These are phyloP conservation scores for Microctonus brassicae DNA, from an alignment of 2,888 invertebrate species.

Conservation along the genomic window DNA sequence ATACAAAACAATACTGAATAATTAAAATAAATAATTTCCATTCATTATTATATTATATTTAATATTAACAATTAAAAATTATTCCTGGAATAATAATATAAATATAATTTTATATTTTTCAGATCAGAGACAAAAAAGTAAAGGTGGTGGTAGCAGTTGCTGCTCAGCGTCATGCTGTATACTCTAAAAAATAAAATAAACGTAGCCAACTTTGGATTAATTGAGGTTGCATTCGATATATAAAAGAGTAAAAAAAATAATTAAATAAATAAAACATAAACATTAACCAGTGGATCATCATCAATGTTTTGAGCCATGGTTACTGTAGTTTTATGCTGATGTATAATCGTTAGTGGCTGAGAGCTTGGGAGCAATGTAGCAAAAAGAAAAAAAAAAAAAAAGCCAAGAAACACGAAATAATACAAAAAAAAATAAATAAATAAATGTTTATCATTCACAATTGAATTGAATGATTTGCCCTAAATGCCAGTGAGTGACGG, in stretches of 20 bases:
- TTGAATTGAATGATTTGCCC: conserved; percentile 5
- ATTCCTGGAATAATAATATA: background rate
- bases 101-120: conserved; percentile 68
- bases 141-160: conserved; percentile 95
- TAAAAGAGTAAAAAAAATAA: background rate
- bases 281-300: conserved; percentile 54
- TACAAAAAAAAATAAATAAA: conserved; percentile 3
- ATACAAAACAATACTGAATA: background rate
- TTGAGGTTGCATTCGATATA: conserved; percentile 53
- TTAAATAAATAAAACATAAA: background rate
- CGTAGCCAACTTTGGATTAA: conserved; percentile 56
- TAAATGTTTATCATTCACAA: too few species aligned
- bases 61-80: background rate
- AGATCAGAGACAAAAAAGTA: conserved; percentile 97
- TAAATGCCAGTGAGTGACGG: conserved; percentile 2
- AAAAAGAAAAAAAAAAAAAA: conserved; percentile 26
- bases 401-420: conserved; percentile 1
- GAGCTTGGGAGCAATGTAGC: conserved; percentile 60
- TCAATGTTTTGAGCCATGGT: conserved; percentile 57
- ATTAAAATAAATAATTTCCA: background rate
- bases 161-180: conserved; percentile 94
- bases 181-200: conserved; percentile 76
- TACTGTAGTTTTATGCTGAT: conserved; percentile 65
- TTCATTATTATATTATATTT: background rate
- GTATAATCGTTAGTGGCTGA: conserved; percentile 63